These are phyloP conservation scores for Drosophila erecta DNA, from an alignment of 1,140 invertebrate species.

Conservation along the genomic window DNA sequence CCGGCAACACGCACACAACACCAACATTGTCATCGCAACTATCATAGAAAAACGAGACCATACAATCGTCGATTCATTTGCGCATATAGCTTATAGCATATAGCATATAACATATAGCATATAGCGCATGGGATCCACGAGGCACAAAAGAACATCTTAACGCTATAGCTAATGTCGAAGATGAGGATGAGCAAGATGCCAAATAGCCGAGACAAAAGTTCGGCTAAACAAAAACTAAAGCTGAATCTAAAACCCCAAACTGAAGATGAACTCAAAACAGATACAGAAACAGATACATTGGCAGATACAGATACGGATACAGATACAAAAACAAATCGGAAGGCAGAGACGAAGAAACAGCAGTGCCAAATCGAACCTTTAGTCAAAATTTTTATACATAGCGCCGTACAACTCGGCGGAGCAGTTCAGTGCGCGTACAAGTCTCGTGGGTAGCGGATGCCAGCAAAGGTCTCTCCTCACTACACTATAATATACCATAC, in stretches of 20 bases:
- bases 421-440: conserved; percentile 84
- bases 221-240: conserved; percentile 29
- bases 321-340: conserved; percentile 32
- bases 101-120: not conserved
- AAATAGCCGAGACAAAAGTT: conserved; percentile 41
- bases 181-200: conserved; percentile 36
- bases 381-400: conserved; percentile 83
- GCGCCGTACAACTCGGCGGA: conserved; percentile 63
- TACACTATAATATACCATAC: conserved; percentile 15
- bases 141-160: conserved; percentile 67
- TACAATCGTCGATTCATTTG: conserved; percentile 28
- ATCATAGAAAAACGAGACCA: conserved; percentile 72
- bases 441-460: conserved; percentile 84
- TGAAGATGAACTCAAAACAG: conserved; percentile 11
- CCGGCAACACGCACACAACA: conserved; percentile 47
- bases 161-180: conserved; percentile 27
- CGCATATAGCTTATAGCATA: conserved; percentile 4
- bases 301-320: not conserved
- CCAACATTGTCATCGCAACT: conserved; percentile 46
- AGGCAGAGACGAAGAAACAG: conserved; percentile 37
- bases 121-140: not conserved
- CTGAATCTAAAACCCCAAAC: conserved; percentile 5
- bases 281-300: conserved; percentile 5
- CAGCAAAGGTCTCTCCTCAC: conserved; percentile 68
- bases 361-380: conserved; percentile 54